Evolutionary conservation across 2,888 invertebrate species (phyloP).

Genomic region (Cheilosia soror): DNA sequence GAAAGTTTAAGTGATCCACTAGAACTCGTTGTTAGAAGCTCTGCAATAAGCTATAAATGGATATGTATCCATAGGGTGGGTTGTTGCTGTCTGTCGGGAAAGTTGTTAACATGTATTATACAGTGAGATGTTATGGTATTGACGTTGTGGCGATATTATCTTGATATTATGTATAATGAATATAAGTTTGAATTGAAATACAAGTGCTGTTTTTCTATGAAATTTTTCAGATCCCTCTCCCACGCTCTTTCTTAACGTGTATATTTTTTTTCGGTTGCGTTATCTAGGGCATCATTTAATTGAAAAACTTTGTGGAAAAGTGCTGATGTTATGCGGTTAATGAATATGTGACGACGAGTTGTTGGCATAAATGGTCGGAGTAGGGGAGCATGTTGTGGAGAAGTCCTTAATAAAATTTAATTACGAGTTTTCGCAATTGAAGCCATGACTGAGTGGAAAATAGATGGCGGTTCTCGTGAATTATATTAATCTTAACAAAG

Average conservation of each 20-base stretch:
- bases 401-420: slow-evolving; percentile 67
- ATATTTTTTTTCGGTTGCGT: slow-evolving; percentile 46
- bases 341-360: slow-evolving; percentile 71
- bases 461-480: neutral
- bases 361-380: slow-evolving; percentile 20
- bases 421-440: slow-evolving; percentile 46
- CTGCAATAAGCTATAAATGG: no score
- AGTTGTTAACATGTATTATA: neutral
- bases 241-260: slow-evolving; percentile 31
- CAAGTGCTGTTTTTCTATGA: slow-evolving; percentile 26
- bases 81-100: slow-evolving; percentile 3
- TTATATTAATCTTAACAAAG: slow-evolving; percentile 14
- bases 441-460: slow-evolving; percentile 22
- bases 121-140: slow-evolving; percentile 54
- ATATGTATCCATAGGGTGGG: neutral
- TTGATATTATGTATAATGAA: slow-evolving; percentile 65
- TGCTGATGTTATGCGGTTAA: slow-evolving; percentile 71
- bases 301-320: slow-evolving; percentile 73
- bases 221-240: slow-evolving; percentile 33
- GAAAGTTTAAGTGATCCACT: no score
- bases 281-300: slow-evolving; percentile 74
- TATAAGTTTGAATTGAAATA: slow-evolving; percentile 58
- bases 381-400: slow-evolving; percentile 26
- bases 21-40: no score
- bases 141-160: slow-evolving; percentile 57